phyloP scores from a whole-genome alignment of 2,888 invertebrate species.

The Chrysodeixis includens region DNA sequence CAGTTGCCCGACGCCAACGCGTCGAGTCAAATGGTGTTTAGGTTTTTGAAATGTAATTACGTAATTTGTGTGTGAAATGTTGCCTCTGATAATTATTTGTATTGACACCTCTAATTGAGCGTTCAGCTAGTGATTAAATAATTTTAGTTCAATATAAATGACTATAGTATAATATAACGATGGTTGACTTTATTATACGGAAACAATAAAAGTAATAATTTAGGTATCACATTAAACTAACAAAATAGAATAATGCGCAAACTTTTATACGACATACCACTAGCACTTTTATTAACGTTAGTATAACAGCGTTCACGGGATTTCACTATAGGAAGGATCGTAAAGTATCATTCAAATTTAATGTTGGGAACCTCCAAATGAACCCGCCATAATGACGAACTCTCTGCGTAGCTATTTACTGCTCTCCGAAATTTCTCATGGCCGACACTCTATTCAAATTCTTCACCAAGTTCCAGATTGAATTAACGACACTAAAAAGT shows the following conservation, averaged over 20 bases:
- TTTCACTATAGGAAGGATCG: slow-evolving; percentile 77
- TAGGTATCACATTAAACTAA: slow-evolving; percentile 30
- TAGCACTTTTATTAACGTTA: slow-evolving; percentile 66
- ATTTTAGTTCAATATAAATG: neutral
- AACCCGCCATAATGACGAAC: slow-evolving; percentile 80
- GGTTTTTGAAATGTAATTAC: slow-evolving; percentile 39
- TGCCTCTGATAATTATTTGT: slow-evolving; percentile 32
- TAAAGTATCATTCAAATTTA: slow-evolving; percentile 76
- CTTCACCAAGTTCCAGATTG: slow-evolving; percentile 75
- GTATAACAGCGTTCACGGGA: slow-evolving; percentile 61
- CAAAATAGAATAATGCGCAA: slow-evolving; percentile 56
- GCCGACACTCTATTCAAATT: slow-evolving; percentile 74
- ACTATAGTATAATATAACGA: too few relatives aligned
- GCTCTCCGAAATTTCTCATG: slow-evolving; percentile 78
- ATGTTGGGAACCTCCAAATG: slow-evolving; percentile 77
- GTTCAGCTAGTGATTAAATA: neutral
- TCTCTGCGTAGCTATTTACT: slow-evolving; percentile 77
- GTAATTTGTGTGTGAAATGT: slow-evolving; percentile 28
- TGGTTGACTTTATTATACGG: slow-evolving; percentile 21
- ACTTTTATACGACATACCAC: slow-evolving; percentile 58
- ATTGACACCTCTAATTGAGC: slow-evolving; percentile 29
- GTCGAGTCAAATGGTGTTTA: slow-evolving; percentile 50
- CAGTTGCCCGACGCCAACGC: slow-evolving; percentile 33
- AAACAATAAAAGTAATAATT: slow-evolving; percentile 36
- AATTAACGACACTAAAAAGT: slow-evolving; percentile 82